A percentile compares a stretch with the other conserved stretches of the same genome.
Evolutionary conservation across 2,797 vertebrate genomes (phyloP).

Genomic region (Menidia menidia): DNA sequence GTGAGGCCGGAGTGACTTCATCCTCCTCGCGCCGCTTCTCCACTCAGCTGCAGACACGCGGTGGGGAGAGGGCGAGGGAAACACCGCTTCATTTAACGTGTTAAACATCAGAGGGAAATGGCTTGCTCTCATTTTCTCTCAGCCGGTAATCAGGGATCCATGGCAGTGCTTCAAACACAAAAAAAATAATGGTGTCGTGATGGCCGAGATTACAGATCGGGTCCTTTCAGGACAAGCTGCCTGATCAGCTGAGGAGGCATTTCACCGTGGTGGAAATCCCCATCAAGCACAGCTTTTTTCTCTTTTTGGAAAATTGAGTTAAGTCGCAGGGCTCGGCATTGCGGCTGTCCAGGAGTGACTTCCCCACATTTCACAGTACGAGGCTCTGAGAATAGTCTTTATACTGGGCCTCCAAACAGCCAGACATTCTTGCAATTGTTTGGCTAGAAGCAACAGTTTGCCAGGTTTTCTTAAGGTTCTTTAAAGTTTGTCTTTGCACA

Average conservation of each 20-base stretch:
- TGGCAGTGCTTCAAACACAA: constrained; percentile 43
- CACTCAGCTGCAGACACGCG: constrained; percentile 60
- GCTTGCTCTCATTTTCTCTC: constrained; percentile 34
- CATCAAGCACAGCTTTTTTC: constrained; percentile 30
- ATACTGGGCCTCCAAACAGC: not conserved
- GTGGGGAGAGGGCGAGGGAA: constrained; percentile 38
- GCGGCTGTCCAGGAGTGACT: constrained; percentile 76
- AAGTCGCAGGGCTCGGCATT: constrained; percentile 58
- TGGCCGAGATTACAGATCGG: constrained; percentile 35
- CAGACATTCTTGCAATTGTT: not conserved
- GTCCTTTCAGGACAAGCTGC: constrained; percentile 10
- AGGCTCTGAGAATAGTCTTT: not conserved
- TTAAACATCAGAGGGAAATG: constrained; percentile 47
- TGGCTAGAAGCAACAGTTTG: not conserved
- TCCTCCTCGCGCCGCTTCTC: constrained; percentile 53
- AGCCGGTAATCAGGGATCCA: constrained; percentile 39
- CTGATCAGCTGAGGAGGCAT: constrained; percentile 15
- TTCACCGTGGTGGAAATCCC: constrained; percentile 45
- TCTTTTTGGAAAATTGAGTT: constrained; percentile 45
- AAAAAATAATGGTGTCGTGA: constrained; percentile 30
- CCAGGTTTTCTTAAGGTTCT: not conserved
- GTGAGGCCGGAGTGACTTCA: constrained; percentile 72
- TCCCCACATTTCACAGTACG: constrained; percentile 74
- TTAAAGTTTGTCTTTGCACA: not conserved
- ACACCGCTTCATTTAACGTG: constrained; percentile 48